These are phyloP conservation scores for Eciton burchellii DNA, from an alignment of 1,140 invertebrate species.

Conservation along the genomic window DNA sequence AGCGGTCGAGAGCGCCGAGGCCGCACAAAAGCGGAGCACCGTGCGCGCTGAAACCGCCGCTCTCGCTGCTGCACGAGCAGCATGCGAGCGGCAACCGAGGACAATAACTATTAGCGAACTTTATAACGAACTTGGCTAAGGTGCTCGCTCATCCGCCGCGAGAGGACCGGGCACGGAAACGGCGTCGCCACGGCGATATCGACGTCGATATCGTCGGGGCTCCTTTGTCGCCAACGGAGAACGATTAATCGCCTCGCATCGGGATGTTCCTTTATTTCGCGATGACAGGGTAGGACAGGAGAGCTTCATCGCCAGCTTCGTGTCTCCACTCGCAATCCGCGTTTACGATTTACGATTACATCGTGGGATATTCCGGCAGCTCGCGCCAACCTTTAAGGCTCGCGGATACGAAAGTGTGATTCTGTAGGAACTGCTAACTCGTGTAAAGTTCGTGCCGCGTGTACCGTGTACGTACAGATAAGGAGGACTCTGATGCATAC, in stretches of 20 bases:
- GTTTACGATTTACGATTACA: too few species aligned
- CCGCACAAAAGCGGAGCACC: constrained; percentile 51
- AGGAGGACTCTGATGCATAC: constrained; percentile 1
- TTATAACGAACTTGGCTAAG: constrained; percentile 61
- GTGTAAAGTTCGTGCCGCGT: neutral
- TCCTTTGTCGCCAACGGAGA: constrained; percentile 22
- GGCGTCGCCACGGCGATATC: constrained; percentile 17
- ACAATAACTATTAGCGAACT: constrained; percentile 69
- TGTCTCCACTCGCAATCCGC: neutral
- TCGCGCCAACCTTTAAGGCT: neutral
- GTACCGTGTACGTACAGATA: neutral
- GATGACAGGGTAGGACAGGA: neutral
- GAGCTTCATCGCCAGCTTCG: constrained; percentile 15
- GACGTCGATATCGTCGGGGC: constrained; percentile 18
- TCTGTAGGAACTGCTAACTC: constrained; percentile 12
- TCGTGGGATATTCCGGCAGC: too few species aligned
- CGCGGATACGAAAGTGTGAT: neutral
- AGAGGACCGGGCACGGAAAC: constrained; percentile 6
- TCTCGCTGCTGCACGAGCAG: constrained; percentile 3
- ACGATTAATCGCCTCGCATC: constrained; percentile 35
- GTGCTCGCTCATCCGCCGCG: constrained; percentile 42
- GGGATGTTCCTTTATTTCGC: neutral
- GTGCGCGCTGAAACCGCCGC: constrained; percentile 2
- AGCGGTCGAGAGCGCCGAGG: constrained; percentile 33
- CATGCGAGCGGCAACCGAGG: constrained; percentile 18